These are phyloP conservation scores for Lamellibrachia satsuma DNA, from an alignment of 2,888 invertebrate genomes.

Conservation along the genomic window DNA sequence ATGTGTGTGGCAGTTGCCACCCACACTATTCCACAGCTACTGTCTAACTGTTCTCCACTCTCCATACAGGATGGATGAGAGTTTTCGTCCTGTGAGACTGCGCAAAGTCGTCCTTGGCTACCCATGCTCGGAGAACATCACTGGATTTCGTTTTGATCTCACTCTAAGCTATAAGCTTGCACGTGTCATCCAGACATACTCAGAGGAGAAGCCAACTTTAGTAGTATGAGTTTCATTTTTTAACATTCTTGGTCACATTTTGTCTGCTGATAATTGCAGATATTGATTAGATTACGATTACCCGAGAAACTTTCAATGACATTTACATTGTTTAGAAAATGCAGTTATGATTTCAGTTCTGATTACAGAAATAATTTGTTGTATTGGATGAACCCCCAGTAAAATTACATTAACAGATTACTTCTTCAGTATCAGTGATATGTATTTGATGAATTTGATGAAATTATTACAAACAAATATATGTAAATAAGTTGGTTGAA, in stretches of 20 bases:
- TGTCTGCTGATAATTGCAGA: neutral
- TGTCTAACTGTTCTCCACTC: neutral
- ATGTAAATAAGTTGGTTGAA: neutral
- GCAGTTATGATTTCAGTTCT: no score
- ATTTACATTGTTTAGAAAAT: no score
- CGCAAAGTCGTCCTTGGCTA: conserved; percentile 79
- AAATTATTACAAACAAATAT: neutral
- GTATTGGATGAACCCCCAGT: no score
- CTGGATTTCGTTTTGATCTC: conserved; percentile 80
- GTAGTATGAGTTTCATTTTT: conserved; percentile 52
- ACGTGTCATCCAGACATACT: conserved; percentile 75
- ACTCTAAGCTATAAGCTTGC: conserved; percentile 80
- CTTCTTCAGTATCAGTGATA: neutral
- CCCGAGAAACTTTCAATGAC: no score
- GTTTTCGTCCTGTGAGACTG: conserved; percentile 79
- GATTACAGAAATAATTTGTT: no score
- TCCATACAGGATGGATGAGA: conserved; percentile 74
- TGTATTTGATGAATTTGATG: neutral
- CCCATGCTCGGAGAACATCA: conserved; percentile 70
- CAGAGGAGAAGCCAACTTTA: conserved; percentile 77
- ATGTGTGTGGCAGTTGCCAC: no score
- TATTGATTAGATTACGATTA: neutral
- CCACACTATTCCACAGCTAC: no score
- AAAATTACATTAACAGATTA: no score
- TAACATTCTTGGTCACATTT: neutral